phyloP scores from a whole-genome alignment of 2,888 invertebrate genomes.

The Selenia dentaria region DNA sequence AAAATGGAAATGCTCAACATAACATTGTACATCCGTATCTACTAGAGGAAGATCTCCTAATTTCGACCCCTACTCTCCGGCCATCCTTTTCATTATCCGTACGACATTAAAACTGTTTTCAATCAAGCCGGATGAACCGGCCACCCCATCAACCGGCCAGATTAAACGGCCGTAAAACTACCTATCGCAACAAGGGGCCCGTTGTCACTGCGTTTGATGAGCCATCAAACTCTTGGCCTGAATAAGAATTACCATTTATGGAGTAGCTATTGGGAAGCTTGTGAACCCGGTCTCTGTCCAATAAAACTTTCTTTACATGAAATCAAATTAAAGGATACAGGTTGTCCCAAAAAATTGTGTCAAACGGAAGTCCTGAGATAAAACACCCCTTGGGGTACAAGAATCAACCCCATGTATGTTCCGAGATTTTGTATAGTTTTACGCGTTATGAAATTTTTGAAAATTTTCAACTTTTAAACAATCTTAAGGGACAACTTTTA shows the following conservation, averaged over 20 bases:
- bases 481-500: too few species aligned
- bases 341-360: too few species aligned
- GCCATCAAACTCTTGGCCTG: constrained; percentile 28
- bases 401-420: too few species aligned
- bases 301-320: too few species aligned
- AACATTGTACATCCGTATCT: not conserved
- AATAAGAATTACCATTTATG: constrained; percentile 27
- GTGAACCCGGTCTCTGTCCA: too few species aligned
- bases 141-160: constrained; percentile 18
- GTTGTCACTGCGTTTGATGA: constrained; percentile 29
- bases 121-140: constrained; percentile 33
- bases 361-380: too few species aligned
- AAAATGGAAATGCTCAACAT: too few species aligned
- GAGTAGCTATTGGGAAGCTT: not conserved
- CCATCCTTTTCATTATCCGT: constrained; percentile 18
- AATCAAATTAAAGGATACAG: too few species aligned
- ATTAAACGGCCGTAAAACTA: constrained; percentile 49
- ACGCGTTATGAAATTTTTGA: too few species aligned
- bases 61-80: constrained; percentile 1
- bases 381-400: too few species aligned
- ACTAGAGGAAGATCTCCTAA: not conserved
- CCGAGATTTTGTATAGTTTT: too few species aligned
- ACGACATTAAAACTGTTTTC: constrained; percentile 23
- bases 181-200: constrained; percentile 32
- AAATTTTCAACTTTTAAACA: too few species aligned